phyloP scores from a whole-genome alignment of 2,888 invertebrate species.

The Conomelus anceps region DNA sequence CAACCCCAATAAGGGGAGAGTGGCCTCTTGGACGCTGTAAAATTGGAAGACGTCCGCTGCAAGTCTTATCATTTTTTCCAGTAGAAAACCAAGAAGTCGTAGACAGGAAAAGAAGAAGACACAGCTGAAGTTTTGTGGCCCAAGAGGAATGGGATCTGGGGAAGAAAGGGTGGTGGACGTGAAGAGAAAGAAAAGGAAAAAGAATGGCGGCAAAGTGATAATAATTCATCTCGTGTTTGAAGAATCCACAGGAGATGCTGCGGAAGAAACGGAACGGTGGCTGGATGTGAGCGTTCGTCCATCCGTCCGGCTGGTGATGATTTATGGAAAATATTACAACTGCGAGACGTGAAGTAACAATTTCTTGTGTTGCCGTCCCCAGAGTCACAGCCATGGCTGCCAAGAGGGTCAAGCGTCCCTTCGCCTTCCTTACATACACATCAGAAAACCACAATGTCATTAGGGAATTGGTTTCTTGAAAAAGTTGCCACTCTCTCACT shows the following conservation, averaged over 20 bases:
- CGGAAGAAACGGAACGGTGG: neutral
- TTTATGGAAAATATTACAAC: constrained; percentile 48
- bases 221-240: constrained; percentile 19
- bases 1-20: neutral
- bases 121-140: neutral
- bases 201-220: constrained; percentile 8
- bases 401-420: constrained; percentile 9
- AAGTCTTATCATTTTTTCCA: neutral
- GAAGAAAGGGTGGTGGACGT: neutral
- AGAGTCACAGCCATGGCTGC: neutral
- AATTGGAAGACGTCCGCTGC: neutral
- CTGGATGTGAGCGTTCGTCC: no score
- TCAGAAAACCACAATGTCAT: constrained; percentile 23
- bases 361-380: constrained; percentile 16
- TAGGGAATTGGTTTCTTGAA: constrained; percentile 23
- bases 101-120: neutral
- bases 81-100: neutral
- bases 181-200: neutral
- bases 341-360: constrained; percentile 27
- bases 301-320: constrained; percentile 39
- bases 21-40: neutral
- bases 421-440: constrained; percentile 18
- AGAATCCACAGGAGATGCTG: constrained; percentile 18
- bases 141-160: neutral
- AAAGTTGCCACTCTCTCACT: constrained; percentile 5